Base-by-base conservation (phyloP, 35 echinoderm and acorn worm species). In the Chiridota heheva region DNA sequence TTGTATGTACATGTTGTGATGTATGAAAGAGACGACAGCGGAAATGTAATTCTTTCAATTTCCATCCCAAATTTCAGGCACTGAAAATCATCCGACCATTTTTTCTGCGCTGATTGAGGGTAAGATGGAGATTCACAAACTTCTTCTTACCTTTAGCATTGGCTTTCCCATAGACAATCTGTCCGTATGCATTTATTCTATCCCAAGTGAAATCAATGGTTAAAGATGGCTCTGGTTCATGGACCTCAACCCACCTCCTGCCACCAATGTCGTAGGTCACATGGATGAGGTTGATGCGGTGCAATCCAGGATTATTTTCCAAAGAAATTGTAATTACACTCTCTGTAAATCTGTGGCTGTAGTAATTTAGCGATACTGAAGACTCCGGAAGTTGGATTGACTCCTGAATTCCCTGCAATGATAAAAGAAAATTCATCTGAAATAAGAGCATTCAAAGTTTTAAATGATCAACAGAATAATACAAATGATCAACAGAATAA, bases 111-210 rank as follows among this genome's bases (percentile, higher is more conserved):
- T 8, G 47, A 51, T 51, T 51, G 47, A 51, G n/a, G 8, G 8
- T 12, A 8, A 51, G n/a, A 51, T 12, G 47, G 8, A 51, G 8
- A 12, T 51, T n/a, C 47, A 51, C n/a, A n/a, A n/a, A n/a, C n/a
- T n/a, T n/a, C n/a, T 67, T 38, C 86, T 81, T 65, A 98, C 95
- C 89, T 28, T 83, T 87, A 38, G 95, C 95, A 39, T 44, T 38
- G n/a, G 76, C 80, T 29, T 84, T 58, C 17, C 95, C 89, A 62
- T 98, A 89, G 35, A 91, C 95, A 26, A n/a, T 44, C 47, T 91
- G 84, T 24, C 81, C 95, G 63, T 98, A 98, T 3, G 66, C 89
- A 65, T 98, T 90, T 34, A 55, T 77, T 29, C 84, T 84, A 46
- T 98, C 42, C 95, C 95, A 98, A 3, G 1, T 36, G 47, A 91